Percentiles rank a stretch among this genome's conserved stretches.
These are phyloP conservation scores for Neocrepidodera transversa DNA, from an alignment of 2,888 invertebrate species.

Conservation along the genomic window DNA sequence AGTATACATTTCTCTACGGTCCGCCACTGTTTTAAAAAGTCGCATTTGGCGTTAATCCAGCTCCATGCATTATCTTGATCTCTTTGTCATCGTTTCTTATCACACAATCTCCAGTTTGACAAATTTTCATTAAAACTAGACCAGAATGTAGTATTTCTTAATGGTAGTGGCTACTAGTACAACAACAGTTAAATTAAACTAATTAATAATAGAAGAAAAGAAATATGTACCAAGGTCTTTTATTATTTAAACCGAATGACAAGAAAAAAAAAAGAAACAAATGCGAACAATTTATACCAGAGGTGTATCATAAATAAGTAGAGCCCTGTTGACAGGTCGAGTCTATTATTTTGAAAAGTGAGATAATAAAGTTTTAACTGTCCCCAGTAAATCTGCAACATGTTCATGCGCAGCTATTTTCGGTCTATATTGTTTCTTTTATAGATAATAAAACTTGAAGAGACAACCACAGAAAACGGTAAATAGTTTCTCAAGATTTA, in stretches of 20 bases:
- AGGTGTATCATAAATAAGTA: conserved; percentile 24
- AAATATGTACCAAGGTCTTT: no score
- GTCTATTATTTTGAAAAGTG: conserved; percentile 31
- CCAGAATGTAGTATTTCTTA: conserved; percentile 27
- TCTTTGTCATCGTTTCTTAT: conserved; percentile 44
- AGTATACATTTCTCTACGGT: background rate
- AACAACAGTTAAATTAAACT: no score
- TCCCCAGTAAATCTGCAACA: conserved; percentile 31
- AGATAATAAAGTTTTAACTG: conserved; percentile 32
- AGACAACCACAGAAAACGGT: conserved; percentile 15
- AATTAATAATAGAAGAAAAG: no score
- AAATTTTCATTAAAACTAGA: conserved; percentile 46
- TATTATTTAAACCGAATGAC: no score
- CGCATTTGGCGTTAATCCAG: conserved; percentile 38
- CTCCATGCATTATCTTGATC: conserved; percentile 43
- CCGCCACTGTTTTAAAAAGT: background rate
- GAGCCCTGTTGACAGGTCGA: conserved; percentile 19
- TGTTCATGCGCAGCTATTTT: conserved; percentile 23
- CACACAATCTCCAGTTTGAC: conserved; percentile 43
- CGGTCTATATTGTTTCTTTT: conserved; percentile 30
- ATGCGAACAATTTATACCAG: conserved; percentile 18
- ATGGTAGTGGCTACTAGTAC: conserved; percentile 18
- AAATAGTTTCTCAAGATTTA: conserved; percentile 22
- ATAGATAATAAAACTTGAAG: conserved; percentile 26
- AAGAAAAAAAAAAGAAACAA: conserved; percentile 7